Evolutionary conservation across 2,888 invertebrate species (phyloP), one percentile per base, ranked within the genome.

Genomic region (Cybosia mesomella): DNA sequence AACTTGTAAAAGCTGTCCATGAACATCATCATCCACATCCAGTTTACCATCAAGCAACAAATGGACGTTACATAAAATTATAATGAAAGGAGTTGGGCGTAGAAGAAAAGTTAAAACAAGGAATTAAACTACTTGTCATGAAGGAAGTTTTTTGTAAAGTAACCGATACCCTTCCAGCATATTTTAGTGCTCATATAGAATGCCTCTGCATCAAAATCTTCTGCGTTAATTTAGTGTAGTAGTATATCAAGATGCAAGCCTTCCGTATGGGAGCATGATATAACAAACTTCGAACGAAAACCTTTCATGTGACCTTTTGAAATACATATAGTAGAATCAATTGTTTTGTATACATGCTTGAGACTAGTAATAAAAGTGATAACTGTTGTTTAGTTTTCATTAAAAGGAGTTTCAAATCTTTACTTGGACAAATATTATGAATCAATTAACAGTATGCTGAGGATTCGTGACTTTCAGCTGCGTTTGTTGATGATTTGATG

Each of bases 1-100:
- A 64, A 1, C 49, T 80, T 1, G 0, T 59, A 9, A 68, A 59
- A 59, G 63, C 18, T 4, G 5, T 11, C 1, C 71, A 69, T 15
- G 5, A 8, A 0, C 65, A 69, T 21, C 9, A 11, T 0, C 68
- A 69, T 53, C 24, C 13, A 57, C 8, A 22, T 57, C 57, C 57
- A 8, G 8, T 13, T 8, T 58, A 57, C 21, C 57, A 43, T 13
- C 22, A 43, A 43, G 57, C 57, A 13, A 21, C 4, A 57, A 8
- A 39, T 15, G 57, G 57, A n/a, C 5, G 15, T 7, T 61, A 61
- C 28, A 1, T 61, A 10, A 34, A 22, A 49, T 4, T 49, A n/a
- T n/a, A 59, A 11, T 59, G 3, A 22, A 36, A 32, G 15, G 18
- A 57, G 28, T 15, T 57, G 54, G 21, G 11, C 22, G 10, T 8